phyloP scores from a whole-genome alignment of 2,113 vertebrate genomes.

The Caretta caretta region DNA sequence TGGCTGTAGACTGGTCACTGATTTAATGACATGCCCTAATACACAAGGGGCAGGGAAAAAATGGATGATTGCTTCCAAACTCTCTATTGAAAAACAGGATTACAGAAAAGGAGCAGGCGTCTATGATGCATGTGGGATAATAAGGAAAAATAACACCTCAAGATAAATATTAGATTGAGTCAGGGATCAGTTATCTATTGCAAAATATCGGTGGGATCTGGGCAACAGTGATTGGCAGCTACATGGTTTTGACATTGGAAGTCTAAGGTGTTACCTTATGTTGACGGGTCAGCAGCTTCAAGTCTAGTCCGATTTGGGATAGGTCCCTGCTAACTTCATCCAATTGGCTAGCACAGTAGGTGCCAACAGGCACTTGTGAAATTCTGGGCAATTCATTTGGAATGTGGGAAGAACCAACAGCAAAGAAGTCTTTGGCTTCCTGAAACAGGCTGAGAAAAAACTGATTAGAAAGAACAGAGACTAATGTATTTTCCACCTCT shows the following conservation, averaged over 20 bases:
- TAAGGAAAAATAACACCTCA: conserved; percentile 38
- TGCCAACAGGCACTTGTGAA: not conserved
- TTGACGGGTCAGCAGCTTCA: not conserved
- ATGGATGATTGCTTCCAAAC: conserved; percentile 22
- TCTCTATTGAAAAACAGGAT: conserved; percentile 12
- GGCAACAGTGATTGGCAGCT: not conserved
- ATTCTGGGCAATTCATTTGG: not conserved
- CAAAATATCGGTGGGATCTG: conserved; percentile 41
- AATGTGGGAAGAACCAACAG: not conserved
- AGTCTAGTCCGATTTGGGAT: not conserved
- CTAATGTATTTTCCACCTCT: not conserved
- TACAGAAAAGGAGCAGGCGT: conserved; percentile 34
- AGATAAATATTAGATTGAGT: conserved; percentile 55
- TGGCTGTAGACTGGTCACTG: conserved; percentile 14
- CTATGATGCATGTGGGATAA: conserved; percentile 30
- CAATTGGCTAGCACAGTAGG: not conserved
- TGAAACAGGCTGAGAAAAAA: not conserved
- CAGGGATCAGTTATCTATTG: conserved; percentile 36
- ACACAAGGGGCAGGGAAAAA: conserved; percentile 13
- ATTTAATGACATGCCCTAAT: conserved; percentile 14
- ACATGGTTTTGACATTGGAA: conserved; percentile 12
- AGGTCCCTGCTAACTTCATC: not conserved
- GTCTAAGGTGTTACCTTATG: not conserved
- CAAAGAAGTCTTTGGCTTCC: not conserved
- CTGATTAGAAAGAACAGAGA: not conserved